Evolutionary conservation across 2,797 vertebrate species (phyloP).

Genomic region (Hipposideros larvatus): DNA sequence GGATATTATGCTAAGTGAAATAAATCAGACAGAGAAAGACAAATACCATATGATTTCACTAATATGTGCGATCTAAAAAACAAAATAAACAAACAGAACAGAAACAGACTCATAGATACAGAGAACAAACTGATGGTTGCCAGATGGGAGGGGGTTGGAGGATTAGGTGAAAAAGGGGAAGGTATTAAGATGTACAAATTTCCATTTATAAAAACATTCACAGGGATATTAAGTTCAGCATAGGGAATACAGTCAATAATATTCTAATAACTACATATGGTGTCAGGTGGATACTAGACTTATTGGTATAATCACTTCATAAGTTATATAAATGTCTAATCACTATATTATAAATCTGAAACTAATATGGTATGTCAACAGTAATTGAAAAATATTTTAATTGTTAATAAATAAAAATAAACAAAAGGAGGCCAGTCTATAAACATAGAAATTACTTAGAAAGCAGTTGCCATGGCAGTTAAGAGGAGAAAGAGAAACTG

Average conservation of each 20-base stretch:
- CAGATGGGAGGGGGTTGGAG: neutral
- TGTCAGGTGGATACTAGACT: neutral
- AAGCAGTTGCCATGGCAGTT: neutral
- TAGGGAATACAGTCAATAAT: neutral
- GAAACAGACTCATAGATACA: neutral
- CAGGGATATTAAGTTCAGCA: neutral
- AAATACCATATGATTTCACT: neutral
- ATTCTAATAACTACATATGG: too few relatives aligned
- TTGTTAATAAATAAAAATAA: neutral
- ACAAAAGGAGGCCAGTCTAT: neutral
- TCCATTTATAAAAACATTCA: too few relatives aligned
- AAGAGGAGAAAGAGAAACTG: neutral
- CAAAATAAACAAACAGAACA: neutral
- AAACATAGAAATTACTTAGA: neutral
- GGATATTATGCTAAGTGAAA: neutral
- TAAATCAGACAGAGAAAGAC: neutral
- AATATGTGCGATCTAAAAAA: neutral
- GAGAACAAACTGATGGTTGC: neutral
- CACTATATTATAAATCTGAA: neutral
- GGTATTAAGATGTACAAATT: too few relatives aligned
- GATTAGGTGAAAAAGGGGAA: neutral
- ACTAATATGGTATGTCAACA: neutral
- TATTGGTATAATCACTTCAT: neutral
- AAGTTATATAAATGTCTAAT: neutral
- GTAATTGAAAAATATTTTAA: neutral